phyloP scores from a whole-genome alignment of 1,140 invertebrate species.

The Lasioglossum albipes region DNA sequence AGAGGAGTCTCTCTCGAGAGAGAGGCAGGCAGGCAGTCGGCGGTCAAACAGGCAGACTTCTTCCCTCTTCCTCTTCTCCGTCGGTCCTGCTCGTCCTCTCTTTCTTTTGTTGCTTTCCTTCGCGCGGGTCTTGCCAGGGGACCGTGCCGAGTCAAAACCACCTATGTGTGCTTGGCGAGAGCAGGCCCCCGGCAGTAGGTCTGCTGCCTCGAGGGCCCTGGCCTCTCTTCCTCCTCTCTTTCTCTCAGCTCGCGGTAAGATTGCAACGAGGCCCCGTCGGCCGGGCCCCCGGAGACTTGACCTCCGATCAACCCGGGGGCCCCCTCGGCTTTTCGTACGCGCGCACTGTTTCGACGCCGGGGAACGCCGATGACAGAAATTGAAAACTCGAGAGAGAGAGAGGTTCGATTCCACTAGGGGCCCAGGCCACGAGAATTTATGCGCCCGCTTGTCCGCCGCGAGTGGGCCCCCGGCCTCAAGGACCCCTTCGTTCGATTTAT shows the following conservation, averaged over 20 bases:
- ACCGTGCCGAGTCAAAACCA: conserved; percentile 68
- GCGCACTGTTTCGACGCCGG: neutral
- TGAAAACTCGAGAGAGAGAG: neutral
- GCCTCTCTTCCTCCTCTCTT: conserved; percentile 41
- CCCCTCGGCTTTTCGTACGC: conserved; percentile 32
- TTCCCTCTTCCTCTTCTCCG: conserved; percentile 13
- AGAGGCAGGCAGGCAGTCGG: conserved; percentile 37
- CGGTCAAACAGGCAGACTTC: conserved; percentile 64
- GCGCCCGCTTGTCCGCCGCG: neutral
- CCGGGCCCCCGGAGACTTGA: conserved; percentile 25
- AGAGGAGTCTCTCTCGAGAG: conserved; percentile 25
- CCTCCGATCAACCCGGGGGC: conserved; percentile 31
- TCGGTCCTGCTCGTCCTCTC: conserved; percentile 48
- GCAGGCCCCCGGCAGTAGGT: conserved; percentile 70
- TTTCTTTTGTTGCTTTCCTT: conserved; percentile 67
- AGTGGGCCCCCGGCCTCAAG: neutral
- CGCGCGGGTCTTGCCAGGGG: conserved; percentile 46
- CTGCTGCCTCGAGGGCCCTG: conserved; percentile 61
- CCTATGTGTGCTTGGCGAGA: conserved; percentile 66
- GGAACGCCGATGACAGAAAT: conserved; percentile 25
- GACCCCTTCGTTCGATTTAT: neutral
- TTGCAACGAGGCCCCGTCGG: conserved; percentile 31
- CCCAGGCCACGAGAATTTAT: conserved; percentile 8
- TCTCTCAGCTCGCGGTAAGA: neutral
- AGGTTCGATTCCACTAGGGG: neutral